These are phyloP conservation scores for Amniataba percoides DNA, from an alignment of 2,797 vertebrate species.

Conservation along the genomic window DNA sequence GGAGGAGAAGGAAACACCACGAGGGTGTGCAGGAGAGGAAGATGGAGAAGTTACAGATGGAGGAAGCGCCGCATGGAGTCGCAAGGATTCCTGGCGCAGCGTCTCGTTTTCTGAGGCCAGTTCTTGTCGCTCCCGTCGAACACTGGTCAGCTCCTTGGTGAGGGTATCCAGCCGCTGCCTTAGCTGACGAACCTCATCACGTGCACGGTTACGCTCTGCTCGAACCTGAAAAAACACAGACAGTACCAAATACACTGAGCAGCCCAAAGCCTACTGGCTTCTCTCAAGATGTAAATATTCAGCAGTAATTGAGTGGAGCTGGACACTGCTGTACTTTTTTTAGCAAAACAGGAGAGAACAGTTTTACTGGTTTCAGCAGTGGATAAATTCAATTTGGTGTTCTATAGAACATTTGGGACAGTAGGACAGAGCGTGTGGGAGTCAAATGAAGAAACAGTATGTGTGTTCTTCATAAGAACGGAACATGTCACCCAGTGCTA, in stretches of 20 bases:
- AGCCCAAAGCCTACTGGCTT: neutral
- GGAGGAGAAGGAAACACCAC: slow-evolving; percentile 55
- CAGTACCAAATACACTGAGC: neutral
- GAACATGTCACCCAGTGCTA: neutral
- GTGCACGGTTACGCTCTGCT: slow-evolving; percentile 93
- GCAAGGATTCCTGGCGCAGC: slow-evolving; percentile 75
- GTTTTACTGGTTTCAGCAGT: neutral
- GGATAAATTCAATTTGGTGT: neutral
- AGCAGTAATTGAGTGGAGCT: neutral
- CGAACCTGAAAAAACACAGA: slow-evolving; percentile 80
- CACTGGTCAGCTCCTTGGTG: slow-evolving; percentile 91
- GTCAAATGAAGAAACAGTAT: neutral
- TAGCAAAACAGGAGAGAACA: neutral
- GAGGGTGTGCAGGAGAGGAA: slow-evolving; percentile 47
- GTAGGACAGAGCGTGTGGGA: neutral
- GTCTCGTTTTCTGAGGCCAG: slow-evolving; percentile 84
- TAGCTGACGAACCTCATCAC: slow-evolving; percentile 92
- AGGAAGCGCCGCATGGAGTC: slow-evolving; percentile 51
- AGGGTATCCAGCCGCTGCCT: slow-evolving; percentile 91
- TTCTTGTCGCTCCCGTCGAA: slow-evolving; percentile 88
- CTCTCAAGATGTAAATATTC: neutral
- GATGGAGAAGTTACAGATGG: slow-evolving; percentile 31
- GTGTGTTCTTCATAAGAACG: neutral
- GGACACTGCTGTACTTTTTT: neutral
- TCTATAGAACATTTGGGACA: neutral